Evolutionary conservation across 2,113 vertebrate genomes (phyloP), one percentile per base, ranked within the genome.

Genomic region (Mobula birostris): DNA sequence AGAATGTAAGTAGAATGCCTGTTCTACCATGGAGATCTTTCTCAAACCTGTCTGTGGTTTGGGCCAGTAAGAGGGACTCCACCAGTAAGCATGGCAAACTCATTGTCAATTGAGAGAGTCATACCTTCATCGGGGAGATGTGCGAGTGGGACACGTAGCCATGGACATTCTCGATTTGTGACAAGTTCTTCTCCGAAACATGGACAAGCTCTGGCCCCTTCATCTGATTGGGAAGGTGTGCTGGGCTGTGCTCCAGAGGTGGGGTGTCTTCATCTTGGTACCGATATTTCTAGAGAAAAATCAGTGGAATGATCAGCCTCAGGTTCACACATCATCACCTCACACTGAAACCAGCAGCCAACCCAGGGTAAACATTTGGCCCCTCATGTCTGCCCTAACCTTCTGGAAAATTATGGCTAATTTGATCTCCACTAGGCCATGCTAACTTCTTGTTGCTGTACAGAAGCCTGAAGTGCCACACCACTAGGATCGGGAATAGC

Each of bases 211-310:
- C 96, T 0, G 95, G 94, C 24, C 95, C 96, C 94, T 95, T 96
- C 95, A 95, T 96, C 72, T 96, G 94, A 95, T 96, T 97, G 61
- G 96, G 96, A 96, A 97, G 95, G 95, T 97, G 96, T 95, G 96
- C 94, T 2, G 96, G 96, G 95, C 97, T 97, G 92, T 96, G 96
- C 36, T 97, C 96, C 48, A 95, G 58, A 82, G 97, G 96, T 0
- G 96, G 97, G 94, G 97, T 96, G 94, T 97, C 97, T 95, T 97
- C 97, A 94, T 97, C 97, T 94, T 97, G 97, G 95, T 97, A 97
- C 94, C 97, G 96, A 90, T 97, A 97, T 95, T 97, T 97, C 97
- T 97, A 95, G 94, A 95, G 82, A 80, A 95, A 79, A 95, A 85
- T 95, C 12, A 15, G 29, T 4, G 5, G 2, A 32, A 90, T 5